A percentile compares a stretch with the other conserved stretches of the same genome.
These are phyloP conservation scores for Apostichopus japonicus DNA, from an alignment of 35 echinoderm and acorn worm genomes.

Conservation along the genomic window DNA sequence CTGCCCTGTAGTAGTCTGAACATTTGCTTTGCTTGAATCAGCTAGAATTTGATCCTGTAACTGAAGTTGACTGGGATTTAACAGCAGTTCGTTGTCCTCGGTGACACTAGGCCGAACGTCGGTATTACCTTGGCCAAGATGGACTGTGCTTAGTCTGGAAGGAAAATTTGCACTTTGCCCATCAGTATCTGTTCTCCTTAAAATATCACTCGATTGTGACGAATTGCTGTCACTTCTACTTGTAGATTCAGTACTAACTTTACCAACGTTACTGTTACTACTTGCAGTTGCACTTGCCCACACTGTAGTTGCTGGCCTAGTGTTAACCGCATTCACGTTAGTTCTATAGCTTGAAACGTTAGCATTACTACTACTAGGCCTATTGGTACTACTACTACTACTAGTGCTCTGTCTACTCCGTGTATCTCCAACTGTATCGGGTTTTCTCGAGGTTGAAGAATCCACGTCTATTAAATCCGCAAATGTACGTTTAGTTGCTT, in stretches of 20 bases:
- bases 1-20: neutral
- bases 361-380: neutral
- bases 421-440: neutral
- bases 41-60: neutral
- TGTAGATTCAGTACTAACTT: neutral
- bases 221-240: neutral
- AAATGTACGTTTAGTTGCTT: conserved; percentile 80
- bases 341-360: neutral
- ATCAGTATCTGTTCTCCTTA: neutral
- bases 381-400: neutral
- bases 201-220: neutral
- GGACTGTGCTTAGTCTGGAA: neutral
- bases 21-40: neutral
- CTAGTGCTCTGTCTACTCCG: neutral
- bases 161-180: neutral
- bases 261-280: neutral
- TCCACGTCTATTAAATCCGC: conserved; percentile 78
- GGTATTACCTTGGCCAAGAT: neutral
- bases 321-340: neutral
- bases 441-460: neutral
- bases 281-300: conserved; percentile 2
- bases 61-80: conserved; percentile 12
- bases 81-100: neutral
- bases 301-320: neutral
- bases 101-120: neutral